Conservation (phyloP, 1,140 invertebrate genomes). For the Drosophila busckii region DNA sequence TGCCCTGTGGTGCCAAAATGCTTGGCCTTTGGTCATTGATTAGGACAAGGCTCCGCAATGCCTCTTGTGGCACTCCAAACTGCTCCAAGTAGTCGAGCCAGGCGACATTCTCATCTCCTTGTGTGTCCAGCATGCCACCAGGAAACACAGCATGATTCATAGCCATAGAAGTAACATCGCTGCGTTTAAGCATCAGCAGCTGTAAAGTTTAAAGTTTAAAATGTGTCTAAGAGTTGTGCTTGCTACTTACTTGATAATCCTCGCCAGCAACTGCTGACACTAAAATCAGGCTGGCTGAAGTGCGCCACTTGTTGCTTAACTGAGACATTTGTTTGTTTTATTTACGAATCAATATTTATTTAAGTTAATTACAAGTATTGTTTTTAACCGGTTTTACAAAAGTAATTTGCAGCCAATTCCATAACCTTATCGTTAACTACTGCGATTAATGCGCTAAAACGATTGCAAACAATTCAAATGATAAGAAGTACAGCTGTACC, state of each 20-base stretch:
- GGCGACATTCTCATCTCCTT: conserved; percentile 44
- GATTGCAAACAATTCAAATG: conserved; percentile 10
- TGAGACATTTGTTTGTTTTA: neutral
- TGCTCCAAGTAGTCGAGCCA: conserved; percentile 55
- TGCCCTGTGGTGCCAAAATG: conserved; percentile 54
- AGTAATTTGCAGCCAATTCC: neutral
- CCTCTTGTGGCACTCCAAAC: conserved; percentile 45
- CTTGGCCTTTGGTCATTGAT: conserved; percentile 33
- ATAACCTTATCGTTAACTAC: conserved; percentile 7
- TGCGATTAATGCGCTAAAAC: conserved; percentile 5
- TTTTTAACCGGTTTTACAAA: neutral
- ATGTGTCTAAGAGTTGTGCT: neutral
- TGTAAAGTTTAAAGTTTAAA: conserved; percentile 13
- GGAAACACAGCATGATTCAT: conserved; percentile 57
- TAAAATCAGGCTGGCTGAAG: conserved; percentile 51
- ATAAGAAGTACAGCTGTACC: conserved; percentile 1
- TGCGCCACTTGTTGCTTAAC: conserved; percentile 32
- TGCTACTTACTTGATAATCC: conserved; percentile 42
- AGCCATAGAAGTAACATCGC: conserved; percentile 37
- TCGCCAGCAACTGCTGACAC: conserved; percentile 14
- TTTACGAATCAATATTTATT: neutral
- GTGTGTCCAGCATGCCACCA: conserved; percentile 43
- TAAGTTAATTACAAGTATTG: neutral
- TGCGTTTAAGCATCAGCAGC: conserved; percentile 59
- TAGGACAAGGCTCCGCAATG: conserved; percentile 43